A percentile compares a stretch with the other conserved stretches of the same genome.
These are phyloP conservation scores for Emesis russula DNA, from an alignment of 2,888 invertebrate species.

Conservation along the genomic window DNA sequence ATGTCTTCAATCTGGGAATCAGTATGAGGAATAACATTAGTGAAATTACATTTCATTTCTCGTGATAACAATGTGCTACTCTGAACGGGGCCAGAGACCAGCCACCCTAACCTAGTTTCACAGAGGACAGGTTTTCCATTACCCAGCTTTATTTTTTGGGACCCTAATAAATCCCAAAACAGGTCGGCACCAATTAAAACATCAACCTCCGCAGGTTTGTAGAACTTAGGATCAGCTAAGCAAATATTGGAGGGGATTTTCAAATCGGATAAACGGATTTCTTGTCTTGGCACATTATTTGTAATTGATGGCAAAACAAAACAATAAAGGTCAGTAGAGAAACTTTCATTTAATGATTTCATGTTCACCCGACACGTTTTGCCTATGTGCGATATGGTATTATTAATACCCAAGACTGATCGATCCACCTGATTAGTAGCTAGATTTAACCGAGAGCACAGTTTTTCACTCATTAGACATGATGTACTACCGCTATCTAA, in stretches of 20 bases:
- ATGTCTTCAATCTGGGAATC: too few relatives aligned
- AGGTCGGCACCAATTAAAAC: conserved; percentile 81
- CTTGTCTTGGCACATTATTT: conserved; percentile 49
- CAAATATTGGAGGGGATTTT: conserved; percentile 73
- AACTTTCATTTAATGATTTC: conserved; percentile 42
- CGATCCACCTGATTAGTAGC: background rate
- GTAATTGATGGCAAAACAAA: conserved; percentile 81
- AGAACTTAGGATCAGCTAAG: conserved; percentile 82
- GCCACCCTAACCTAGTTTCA: conserved; percentile 76
- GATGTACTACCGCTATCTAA: background rate
- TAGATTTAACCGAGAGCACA: background rate
- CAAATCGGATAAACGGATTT: conserved; percentile 59
- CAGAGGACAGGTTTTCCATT: conserved; percentile 59
- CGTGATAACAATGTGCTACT: background rate
- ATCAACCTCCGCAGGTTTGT: conserved; percentile 75
- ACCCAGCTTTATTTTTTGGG: conserved; percentile 63
- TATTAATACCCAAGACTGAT: background rate
- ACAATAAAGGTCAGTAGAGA: conserved; percentile 56
- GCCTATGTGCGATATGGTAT: background rate
- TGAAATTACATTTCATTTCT: too few relatives aligned
- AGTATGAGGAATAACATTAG: too few relatives aligned
- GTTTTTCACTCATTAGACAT: background rate
- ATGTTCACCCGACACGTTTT: background rate
- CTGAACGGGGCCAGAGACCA: conserved; percentile 71
- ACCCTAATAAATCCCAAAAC: conserved; percentile 76